Evolutionary conservation across 2,797 vertebrate genomes (phyloP).

Genomic region (Martes flavigula): DNA sequence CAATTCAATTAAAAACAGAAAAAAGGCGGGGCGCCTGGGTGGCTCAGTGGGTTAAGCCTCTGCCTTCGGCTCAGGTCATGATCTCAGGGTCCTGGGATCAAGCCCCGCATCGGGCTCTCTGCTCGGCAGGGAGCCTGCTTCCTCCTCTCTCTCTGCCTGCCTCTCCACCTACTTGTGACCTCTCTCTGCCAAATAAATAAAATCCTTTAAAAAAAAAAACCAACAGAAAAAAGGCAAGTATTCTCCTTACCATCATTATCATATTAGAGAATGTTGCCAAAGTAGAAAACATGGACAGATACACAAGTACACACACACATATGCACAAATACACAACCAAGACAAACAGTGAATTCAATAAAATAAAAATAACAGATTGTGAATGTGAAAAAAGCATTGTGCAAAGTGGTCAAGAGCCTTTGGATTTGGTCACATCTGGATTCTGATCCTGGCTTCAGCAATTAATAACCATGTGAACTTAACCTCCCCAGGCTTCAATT

Average conservation of each 20-base stretch:
- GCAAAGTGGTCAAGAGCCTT: neutral
- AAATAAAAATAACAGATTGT: slow-evolving; percentile 16
- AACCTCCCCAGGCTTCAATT: neutral
- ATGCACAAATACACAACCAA: neutral
- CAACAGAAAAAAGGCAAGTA: neutral
- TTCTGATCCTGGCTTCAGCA: neutral
- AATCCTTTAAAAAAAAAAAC: no score
- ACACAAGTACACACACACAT: neutral
- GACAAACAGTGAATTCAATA: neutral
- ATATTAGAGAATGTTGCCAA: neutral
- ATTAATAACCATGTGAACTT: neutral
- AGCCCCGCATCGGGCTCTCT: no score
- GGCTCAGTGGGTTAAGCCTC: no score
- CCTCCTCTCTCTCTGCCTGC: no score
- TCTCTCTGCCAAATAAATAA: no score
- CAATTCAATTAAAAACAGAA: slow-evolving; percentile 27
- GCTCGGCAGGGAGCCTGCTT: no score
- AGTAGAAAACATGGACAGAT: neutral
- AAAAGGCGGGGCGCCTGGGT: neutral
- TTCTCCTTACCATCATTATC: neutral
- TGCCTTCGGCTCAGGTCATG: no score
- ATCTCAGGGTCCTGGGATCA: no score
- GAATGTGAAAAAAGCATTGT: neutral
- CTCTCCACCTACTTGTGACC: no score
- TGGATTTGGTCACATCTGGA: neutral